Percentiles rank a stretch among this genome's conserved stretches.
These are phyloP conservation scores for Aphelenchoides avenae DNA, from an alignment of 1,140 invertebrate genomes.

Conservation along the genomic window DNA sequence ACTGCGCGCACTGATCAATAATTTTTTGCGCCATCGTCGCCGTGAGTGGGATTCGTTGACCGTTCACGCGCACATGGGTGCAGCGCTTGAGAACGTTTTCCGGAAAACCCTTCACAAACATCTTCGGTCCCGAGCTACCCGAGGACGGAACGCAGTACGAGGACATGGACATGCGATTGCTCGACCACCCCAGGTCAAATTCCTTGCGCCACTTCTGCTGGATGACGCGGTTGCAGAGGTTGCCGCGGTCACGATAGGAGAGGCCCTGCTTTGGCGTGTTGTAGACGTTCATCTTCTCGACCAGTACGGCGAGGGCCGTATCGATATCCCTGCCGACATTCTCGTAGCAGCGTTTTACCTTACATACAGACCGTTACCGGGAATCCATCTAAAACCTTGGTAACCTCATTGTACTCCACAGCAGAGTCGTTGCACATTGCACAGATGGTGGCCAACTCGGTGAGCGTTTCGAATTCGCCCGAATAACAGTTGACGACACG, in stretches of 20 bases:
- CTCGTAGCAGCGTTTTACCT: slow-evolving; percentile 69
- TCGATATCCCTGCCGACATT: slow-evolving; percentile 98
- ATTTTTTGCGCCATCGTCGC: slow-evolving; percentile 85
- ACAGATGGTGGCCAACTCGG: slow-evolving; percentile 91
- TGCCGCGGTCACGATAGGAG: slow-evolving; percentile 83
- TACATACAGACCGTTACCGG: slow-evolving; percentile 22
- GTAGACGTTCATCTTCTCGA: slow-evolving; percentile 93
- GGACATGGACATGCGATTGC: slow-evolving; percentile 99
- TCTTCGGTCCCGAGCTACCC: slow-evolving; percentile 72
- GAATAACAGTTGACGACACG: slow-evolving; percentile 74
- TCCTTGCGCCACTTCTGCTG: slow-evolving; percentile 98
- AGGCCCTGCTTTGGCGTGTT: slow-evolving; percentile 79
- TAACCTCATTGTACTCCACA: slow-evolving; percentile 97
- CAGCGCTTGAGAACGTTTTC: slow-evolving; percentile 98
- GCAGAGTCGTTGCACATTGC: slow-evolving; percentile 99
- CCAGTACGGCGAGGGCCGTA: slow-evolving; percentile 92
- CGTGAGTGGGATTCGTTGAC: slow-evolving; percentile 83
- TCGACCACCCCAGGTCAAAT: slow-evolving; percentile 98
- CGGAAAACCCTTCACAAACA: slow-evolving; percentile 97
- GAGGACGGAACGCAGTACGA: slow-evolving; percentile 68
- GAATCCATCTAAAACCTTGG: too few relatives aligned
- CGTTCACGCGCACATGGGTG: slow-evolving; percentile 88
- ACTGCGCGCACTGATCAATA: slow-evolving; percentile 82
- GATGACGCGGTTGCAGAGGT: slow-evolving; percentile 83
- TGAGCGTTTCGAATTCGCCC: slow-evolving; percentile 73